Evolutionary conservation across 2,888 invertebrate species (phyloP), one percentile per base, ranked within the genome.

Genomic region (Muschampia plurimacula): DNA sequence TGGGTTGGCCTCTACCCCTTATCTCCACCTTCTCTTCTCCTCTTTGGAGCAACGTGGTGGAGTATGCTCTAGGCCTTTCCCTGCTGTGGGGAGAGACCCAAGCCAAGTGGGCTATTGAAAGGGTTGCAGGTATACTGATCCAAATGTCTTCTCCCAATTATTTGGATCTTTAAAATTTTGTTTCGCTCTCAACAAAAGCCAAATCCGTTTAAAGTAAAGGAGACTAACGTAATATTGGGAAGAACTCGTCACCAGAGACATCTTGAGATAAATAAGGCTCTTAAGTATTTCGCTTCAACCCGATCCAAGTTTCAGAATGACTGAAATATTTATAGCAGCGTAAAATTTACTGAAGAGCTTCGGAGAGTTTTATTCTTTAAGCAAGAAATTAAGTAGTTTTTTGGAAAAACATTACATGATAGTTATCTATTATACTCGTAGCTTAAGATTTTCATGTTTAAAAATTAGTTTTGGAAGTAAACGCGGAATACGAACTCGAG

Each of bases 241-340:
- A 72, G 71, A n/a, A 41, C 71, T 71, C 28, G 71, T 60, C 71
- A 67, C 71, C 60, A 22, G 57, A 72, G 66, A 67, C 71, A 62
- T 52, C 71, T 72, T 52, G 71, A 72, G 41, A 60, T 49, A 67
- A 22, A 55, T 55, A 60, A 72, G 60, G 60, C 59, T 71, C 66
- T 71, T 39, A 71, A 71, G 46, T 49, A 60, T 66, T 66, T 49
- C 65, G 49, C 59, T 60, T 46, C 12, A 52, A 71, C 36, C 66
- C 65, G 15, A 57, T 55, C 32, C 63, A 22, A 55, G 55, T 52
- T 69, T 52, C 63, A 55, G 39, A 55, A 63, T 52, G 41, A 13
- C 13, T 22, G 55, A 69, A 55, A 69, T 69, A 71, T 71, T 49
- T 71, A 71, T 49, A 46, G 57, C 57, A 39, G 39, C 28, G 57